Conservation (phyloP, 2,113 vertebrate species). For the Rhagologus leucostigma region DNA sequence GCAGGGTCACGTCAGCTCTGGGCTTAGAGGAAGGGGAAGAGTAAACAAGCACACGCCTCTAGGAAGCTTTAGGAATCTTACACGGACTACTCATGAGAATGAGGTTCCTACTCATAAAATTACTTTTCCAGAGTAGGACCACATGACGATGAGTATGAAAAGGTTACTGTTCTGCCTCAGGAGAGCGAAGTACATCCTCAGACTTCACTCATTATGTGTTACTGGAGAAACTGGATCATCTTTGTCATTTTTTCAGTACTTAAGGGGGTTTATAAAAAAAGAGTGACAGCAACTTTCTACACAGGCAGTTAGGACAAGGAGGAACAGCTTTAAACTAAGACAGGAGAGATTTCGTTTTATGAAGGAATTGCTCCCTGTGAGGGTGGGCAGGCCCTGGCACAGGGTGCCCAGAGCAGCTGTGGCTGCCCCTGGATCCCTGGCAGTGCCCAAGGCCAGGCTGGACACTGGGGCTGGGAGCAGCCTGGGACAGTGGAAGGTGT, state of each 20-base stretch:
- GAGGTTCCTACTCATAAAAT: background rate
- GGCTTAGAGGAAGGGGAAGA: background rate
- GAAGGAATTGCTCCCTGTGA: background rate
- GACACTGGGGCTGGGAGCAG: background rate
- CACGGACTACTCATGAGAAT: background rate
- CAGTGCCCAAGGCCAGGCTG: background rate
- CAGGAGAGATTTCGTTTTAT: background rate
- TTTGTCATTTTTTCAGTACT: background rate
- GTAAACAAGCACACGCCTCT: background rate
- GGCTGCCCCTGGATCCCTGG: background rate
- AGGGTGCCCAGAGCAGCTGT: background rate
- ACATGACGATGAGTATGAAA: background rate
- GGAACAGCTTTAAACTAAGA: background rate
- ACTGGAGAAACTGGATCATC: background rate
- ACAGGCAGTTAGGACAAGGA: background rate
- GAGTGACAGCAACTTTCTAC: background rate
- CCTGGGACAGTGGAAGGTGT: background rate
- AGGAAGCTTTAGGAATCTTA: background rate
- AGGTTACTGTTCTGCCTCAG: background rate
- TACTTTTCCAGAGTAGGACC: background rate
- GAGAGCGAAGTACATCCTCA: background rate
- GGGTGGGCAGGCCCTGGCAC: background rate
- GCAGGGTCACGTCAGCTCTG: background rate
- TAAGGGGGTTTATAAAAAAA: background rate
- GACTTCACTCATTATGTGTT: fast-evolving